These are phyloP conservation scores for Nowickia ferox DNA, from an alignment of 2,888 invertebrate genomes.

Conservation along the genomic window DNA sequence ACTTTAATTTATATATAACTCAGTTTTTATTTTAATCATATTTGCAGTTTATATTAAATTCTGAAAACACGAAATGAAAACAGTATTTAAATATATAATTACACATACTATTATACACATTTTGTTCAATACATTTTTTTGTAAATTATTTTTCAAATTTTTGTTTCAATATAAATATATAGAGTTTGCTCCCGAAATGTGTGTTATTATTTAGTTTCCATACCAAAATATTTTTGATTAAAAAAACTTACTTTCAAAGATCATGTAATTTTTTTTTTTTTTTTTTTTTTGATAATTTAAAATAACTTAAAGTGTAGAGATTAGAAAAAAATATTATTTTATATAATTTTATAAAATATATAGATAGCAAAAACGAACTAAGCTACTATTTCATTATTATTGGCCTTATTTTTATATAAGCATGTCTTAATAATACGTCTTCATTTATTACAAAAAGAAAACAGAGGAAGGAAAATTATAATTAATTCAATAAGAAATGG, in stretches of 20 bases:
- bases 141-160: slow-evolving; percentile 21
- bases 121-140: slow-evolving; percentile 57
- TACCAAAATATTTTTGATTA: slow-evolving; percentile 52
- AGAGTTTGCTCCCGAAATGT: slow-evolving; percentile 80
- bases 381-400: slow-evolving; percentile 28
- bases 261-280: slow-evolving; percentile 17
- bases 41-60: slow-evolving; percentile 60
- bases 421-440: slow-evolving; percentile 11
- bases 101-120: slow-evolving; percentile 66
- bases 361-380: slow-evolving; percentile 67
- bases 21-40: slow-evolving; percentile 23
- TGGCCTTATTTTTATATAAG: slow-evolving; percentile 4
- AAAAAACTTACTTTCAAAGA: slow-evolving; percentile 35
- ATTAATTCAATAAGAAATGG: background rate
- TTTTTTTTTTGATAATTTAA: slow-evolving; percentile 55
- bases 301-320: slow-evolving; percentile 49
- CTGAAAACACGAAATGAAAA: slow-evolving; percentile 70
- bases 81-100: slow-evolving; percentile 43
- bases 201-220: slow-evolving; percentile 54
- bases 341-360: slow-evolving; percentile 59
- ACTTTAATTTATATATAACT: slow-evolving; percentile 38
- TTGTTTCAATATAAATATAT: slow-evolving; percentile 74
- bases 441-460: slow-evolving; percentile 7
- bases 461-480: background rate
- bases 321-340: slow-evolving; percentile 53